phyloP scores from a whole-genome alignment of 2,888 invertebrate genomes.

The Diogma glabrata region DNA sequence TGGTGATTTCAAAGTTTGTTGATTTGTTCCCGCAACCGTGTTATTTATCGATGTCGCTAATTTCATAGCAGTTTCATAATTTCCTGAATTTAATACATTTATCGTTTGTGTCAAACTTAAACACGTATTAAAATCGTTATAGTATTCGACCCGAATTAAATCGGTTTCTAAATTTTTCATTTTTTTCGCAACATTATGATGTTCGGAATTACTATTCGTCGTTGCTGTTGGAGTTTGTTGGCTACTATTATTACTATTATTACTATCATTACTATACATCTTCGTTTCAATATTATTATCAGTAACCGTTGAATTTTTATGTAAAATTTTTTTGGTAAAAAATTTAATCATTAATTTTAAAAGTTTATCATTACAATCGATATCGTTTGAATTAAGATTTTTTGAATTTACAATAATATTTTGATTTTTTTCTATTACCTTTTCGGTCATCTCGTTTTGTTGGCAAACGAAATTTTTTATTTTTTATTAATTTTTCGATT shows the following conservation, averaged over 20 bases:
- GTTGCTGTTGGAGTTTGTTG: not conserved
- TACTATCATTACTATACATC: not conserved
- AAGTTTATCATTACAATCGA: slow-evolving; percentile 6
- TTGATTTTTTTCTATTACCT: no score
- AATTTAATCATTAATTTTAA: slow-evolving; percentile 7
- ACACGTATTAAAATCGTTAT: slow-evolving; percentile 8
- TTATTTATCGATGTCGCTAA: not conserved
- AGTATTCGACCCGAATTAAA: slow-evolving; percentile 6
- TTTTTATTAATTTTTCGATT: not conserved
- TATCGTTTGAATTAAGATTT: no score
- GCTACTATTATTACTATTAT: not conserved
- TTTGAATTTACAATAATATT: slow-evolving; percentile 1
- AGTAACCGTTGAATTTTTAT: not conserved
- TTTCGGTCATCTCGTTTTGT: slow-evolving; percentile 5
- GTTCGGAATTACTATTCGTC: not conserved
- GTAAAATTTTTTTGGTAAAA: slow-evolving; percentile 4
- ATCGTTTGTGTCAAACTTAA: slow-evolving; percentile 1
- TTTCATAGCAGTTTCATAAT: slow-evolving; percentile 5
- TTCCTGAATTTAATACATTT: not conserved
- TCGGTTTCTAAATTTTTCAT: slow-evolving; percentile 1
- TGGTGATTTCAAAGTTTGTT: not conserved
- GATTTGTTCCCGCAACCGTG: not conserved
- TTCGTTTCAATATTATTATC: not conserved
- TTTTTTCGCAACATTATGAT: no score
- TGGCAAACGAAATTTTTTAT: not conserved